A percentile compares a stretch with the other conserved stretches of the same genome.
These are phyloP conservation scores for Lepidotrigona ventralis DNA, from an alignment of 1,140 invertebrate species.

Conservation along the genomic window DNA sequence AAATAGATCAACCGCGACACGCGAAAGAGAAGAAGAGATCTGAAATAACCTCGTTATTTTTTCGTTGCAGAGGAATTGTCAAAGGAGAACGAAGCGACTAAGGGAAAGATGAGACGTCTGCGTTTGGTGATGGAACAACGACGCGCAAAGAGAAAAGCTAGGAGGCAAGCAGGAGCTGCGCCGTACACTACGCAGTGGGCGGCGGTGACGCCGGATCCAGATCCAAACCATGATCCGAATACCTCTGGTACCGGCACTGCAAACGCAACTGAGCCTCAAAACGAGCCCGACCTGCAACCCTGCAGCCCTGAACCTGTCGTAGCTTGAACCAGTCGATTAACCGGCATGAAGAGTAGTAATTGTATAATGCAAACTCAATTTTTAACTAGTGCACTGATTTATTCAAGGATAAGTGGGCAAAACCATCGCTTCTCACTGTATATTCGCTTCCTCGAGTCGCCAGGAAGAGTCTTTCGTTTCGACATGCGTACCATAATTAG, in stretches of 20 bases:
- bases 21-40: background rate
- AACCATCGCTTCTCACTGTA: slow-evolving; percentile 4
- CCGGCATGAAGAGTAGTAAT: slow-evolving; percentile 41
- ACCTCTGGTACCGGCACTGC: slow-evolving; percentile 57
- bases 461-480: background rate
- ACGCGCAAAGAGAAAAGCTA: slow-evolving; percentile 88
- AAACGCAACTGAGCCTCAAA: slow-evolving; percentile 69
- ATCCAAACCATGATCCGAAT: slow-evolving; percentile 71
- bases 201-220: slow-evolving; percentile 73
- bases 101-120: slow-evolving; percentile 91
- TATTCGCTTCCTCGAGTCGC: background rate
- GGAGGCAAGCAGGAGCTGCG: slow-evolving; percentile 85
- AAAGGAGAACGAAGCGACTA: slow-evolving; percentile 89
- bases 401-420: slow-evolving; percentile 18
- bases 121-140: slow-evolving; percentile 93
- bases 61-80: slow-evolving; percentile 76
- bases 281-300: slow-evolving; percentile 75
- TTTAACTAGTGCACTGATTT: slow-evolving; percentile 60
- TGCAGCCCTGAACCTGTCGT: slow-evolving; percentile 79
- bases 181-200: slow-evolving; percentile 85
- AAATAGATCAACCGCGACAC: background rate
- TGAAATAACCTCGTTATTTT: background rate
- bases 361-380: slow-evolving; percentile 37
- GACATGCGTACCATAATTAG: background rate
- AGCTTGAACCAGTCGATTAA: slow-evolving; percentile 67